These are phyloP conservation scores for Amniataba percoides DNA, from an alignment of 2,797 vertebrate genomes.

Conservation along the genomic window DNA sequence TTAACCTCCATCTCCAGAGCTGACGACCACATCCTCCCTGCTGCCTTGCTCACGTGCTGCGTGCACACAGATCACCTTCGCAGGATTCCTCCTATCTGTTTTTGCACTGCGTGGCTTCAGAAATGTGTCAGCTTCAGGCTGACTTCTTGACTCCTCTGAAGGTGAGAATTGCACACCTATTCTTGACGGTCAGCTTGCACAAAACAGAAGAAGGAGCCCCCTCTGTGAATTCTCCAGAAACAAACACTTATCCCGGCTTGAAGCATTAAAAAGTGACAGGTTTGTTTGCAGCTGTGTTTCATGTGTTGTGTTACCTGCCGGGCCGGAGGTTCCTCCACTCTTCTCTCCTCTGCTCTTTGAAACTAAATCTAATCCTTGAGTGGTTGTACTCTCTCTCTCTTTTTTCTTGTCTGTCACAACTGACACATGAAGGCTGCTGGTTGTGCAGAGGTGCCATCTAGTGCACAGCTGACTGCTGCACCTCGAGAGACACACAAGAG, in stretches of 20 bases:
- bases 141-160: conserved; percentile 4
- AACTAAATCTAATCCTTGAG: neutral
- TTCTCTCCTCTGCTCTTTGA: conserved; percentile 29
- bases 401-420: conserved; percentile 15
- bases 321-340: conserved; percentile 14
- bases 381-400: neutral
- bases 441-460: conserved; percentile 66
- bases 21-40: conserved; percentile 63
- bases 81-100: conserved; percentile 15
- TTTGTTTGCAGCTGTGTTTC: conserved; percentile 3
- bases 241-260: neutral
- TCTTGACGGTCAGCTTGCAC: conserved; percentile 9
- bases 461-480: conserved; percentile 41
- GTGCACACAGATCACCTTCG: conserved; percentile 38
- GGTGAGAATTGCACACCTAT: conserved; percentile 57
- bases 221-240: conserved; percentile 20
- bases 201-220: neutral
- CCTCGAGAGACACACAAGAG: neutral
- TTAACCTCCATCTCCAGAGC: conserved; percentile 36
- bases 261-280: conserved; percentile 8
- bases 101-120: conserved; percentile 20
- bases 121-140: neutral
- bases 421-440: conserved; percentile 5
- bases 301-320: conserved; percentile 43
- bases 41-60: conserved; percentile 36